These are phyloP conservation scores for Chouioia cunea DNA, from an alignment of 2,888 invertebrate genomes.

Conservation along the genomic window DNA sequence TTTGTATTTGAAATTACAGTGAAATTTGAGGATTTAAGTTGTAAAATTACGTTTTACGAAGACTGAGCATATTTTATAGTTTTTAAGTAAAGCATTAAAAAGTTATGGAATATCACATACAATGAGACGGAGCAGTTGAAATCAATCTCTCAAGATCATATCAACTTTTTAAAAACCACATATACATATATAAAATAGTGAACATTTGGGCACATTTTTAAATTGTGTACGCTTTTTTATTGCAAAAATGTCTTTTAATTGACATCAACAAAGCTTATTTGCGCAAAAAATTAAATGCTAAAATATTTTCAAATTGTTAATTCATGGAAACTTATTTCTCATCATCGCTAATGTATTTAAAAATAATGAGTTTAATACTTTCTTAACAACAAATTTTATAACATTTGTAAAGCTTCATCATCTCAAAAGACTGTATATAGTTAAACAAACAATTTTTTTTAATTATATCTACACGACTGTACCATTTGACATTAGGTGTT, in stretches of 20 bases:
- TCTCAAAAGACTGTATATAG: no score
- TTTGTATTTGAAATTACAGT: constrained; percentile 11
- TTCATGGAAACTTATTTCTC: no score
- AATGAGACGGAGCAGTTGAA: constrained; percentile 34
- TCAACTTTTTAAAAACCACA: constrained; percentile 26
- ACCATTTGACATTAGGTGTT: no score
- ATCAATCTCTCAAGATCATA: constrained; percentile 30
- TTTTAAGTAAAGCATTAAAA: constrained; percentile 34
- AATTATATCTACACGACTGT: no score
- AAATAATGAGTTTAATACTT: no score
- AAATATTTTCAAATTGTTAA: no score
- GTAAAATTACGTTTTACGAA: constrained; percentile 30
- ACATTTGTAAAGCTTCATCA: no score
- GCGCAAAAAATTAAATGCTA: no score
- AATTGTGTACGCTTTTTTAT: constrained; percentile 46
- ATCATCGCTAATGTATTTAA: no score
- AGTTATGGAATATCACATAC: constrained; percentile 44
- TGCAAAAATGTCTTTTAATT: constrained; percentile 13
- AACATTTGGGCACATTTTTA: no score
- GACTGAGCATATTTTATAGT: constrained; percentile 33
- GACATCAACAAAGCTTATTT: background rate
- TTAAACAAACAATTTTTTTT: no score
- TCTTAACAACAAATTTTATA: no score
- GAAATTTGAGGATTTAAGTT: constrained; percentile 14
- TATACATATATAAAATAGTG: constrained; percentile 46